Evolutionary conservation across 1,140 invertebrate genomes (phyloP).

Genomic region (Rhyacophila brunnea): DNA sequence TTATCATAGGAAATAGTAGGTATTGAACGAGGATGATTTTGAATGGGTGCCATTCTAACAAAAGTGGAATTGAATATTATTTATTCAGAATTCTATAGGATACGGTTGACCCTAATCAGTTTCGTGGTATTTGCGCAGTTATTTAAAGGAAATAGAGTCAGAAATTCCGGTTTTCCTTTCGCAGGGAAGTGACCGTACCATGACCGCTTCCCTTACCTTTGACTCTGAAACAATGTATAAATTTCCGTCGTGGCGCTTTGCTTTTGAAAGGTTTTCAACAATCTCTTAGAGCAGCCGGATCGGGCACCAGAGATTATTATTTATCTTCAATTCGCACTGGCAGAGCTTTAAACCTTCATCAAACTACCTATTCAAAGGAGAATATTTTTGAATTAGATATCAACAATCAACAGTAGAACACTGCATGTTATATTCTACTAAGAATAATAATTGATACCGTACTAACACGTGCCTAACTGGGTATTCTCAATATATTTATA

Average conservation of each 20-base stretch:
- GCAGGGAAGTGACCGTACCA: conserved; percentile 23
- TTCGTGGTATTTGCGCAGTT: conserved; percentile 23
- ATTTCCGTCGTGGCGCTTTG: conserved; percentile 30
- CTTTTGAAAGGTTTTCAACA: conserved; percentile 11
- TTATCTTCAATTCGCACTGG: conserved; percentile 22
- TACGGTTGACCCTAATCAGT: conserved; percentile 18
- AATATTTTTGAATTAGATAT: too few species aligned
- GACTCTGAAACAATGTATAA: conserved; percentile 35
- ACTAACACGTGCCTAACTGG: too few species aligned
- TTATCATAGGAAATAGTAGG: too few species aligned
- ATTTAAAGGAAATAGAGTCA: conserved; percentile 30
- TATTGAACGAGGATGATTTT: too few species aligned
- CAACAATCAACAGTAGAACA: too few species aligned
- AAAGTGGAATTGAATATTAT: conserved; percentile 18
- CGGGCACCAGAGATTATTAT: conserved; percentile 13
- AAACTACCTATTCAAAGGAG: too few species aligned
- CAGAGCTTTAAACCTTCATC: conserved; percentile 10
- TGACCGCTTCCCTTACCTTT: conserved; percentile 33
- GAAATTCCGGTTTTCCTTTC: conserved; percentile 27
- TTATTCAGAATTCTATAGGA: conserved; percentile 12
- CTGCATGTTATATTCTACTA: too few species aligned
- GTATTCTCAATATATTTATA: too few species aligned
- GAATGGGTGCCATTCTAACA: too few species aligned
- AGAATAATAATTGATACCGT: too few species aligned
- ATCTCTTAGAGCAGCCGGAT: background rate